These are phyloP conservation scores for Mungos mungo DNA, from an alignment of 2,113 vertebrate species.

Conservation along the genomic window DNA sequence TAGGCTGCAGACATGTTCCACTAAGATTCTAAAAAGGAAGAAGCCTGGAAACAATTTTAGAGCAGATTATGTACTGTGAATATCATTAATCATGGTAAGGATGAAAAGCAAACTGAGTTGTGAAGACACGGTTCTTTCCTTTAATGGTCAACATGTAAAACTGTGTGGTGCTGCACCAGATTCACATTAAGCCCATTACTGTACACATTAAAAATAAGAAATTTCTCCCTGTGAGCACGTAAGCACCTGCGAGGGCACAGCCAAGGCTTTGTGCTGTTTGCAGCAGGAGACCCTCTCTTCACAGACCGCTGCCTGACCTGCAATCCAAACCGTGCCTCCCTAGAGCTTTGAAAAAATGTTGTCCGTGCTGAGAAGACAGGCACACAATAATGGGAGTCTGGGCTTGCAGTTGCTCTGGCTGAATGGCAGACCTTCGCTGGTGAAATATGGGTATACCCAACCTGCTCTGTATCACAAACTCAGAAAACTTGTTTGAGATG, in stretches of 20 bases:
- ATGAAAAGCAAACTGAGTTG: conserved; percentile 10
- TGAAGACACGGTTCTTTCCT: background rate
- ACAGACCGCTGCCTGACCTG: background rate
- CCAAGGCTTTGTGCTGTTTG: background rate
- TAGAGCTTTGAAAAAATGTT: background rate
- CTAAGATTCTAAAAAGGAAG: background rate
- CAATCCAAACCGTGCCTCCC: background rate
- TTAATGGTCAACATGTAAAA: conserved; percentile 32
- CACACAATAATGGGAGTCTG: background rate
- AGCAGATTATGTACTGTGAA: background rate
- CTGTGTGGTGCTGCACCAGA: background rate
- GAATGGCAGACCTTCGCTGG: background rate
- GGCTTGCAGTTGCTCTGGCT: background rate
- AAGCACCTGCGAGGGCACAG: background rate
- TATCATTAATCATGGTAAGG: background rate
- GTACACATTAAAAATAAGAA: background rate
- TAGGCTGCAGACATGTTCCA: background rate
- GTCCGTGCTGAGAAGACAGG: background rate
- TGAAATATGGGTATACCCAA: background rate
- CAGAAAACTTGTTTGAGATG: background rate
- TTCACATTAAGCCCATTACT: background rate
- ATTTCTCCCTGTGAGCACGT: background rate
- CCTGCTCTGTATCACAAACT: background rate
- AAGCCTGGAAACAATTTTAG: background rate
- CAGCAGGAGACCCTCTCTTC: background rate